Conservation (phyloP, 1,140 invertebrate genomes). For the Lordiphosa mommai region DNA sequence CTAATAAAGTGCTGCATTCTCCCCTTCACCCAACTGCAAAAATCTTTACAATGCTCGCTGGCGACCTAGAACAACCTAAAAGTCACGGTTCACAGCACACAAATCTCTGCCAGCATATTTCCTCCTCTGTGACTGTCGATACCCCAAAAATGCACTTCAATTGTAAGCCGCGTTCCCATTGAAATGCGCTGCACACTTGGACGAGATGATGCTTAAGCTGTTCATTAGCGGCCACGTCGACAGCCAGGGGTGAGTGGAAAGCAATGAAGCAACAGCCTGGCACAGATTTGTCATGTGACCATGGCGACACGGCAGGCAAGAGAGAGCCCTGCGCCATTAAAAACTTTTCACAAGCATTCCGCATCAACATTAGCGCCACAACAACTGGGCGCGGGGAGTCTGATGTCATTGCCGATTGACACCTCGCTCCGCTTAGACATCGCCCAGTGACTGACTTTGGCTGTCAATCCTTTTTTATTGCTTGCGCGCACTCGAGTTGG, state of each 20-base stretch:
- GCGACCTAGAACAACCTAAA: slow-evolving; percentile 24
- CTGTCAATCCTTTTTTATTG: slow-evolving; percentile 68
- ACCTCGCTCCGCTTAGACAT: slow-evolving; percentile 41
- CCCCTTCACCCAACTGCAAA: slow-evolving; percentile 1
- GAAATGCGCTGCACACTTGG: slow-evolving; percentile 35
- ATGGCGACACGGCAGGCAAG: slow-evolving; percentile 28
- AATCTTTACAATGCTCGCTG: slow-evolving; percentile 10
- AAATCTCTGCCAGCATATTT: slow-evolving; percentile 16
- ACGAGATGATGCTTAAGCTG: slow-evolving; percentile 37
- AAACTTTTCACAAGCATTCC: slow-evolving; percentile 64
- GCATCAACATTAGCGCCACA: slow-evolving; percentile 49
- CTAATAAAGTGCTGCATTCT: slow-evolving; percentile 35
- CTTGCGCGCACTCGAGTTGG: slow-evolving; percentile 46
- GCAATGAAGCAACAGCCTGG: slow-evolving; percentile 35
- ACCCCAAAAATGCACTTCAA: slow-evolving; percentile 28
- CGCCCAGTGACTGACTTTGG: slow-evolving; percentile 18
- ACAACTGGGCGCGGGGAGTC: slow-evolving; percentile 10
- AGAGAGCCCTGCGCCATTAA: slow-evolving; percentile 34
- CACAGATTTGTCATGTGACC: slow-evolving; percentile 43
- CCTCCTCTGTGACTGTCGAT: not conserved
- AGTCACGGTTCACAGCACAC: slow-evolving; percentile 25
- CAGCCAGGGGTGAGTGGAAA: not conserved
- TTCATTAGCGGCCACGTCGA: slow-evolving; percentile 42
- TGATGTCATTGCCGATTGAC: slow-evolving; percentile 34
- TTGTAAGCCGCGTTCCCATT: slow-evolving; percentile 16